phyloP scores from a whole-genome alignment of 2,888 invertebrate genomes.

The Platycnemis pennipes region DNA sequence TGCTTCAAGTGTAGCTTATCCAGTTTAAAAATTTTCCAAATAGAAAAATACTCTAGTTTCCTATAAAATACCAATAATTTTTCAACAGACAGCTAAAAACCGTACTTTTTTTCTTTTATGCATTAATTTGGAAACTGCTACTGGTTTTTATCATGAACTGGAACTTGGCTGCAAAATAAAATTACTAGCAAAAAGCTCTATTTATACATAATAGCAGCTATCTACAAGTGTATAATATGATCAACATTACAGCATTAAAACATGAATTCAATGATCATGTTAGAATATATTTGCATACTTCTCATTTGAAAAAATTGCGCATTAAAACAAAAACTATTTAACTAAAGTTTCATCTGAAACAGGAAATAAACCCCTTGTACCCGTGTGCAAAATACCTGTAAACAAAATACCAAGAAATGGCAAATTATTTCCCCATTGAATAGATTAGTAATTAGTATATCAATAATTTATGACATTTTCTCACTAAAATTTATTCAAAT shows the following conservation, averaged over 20 bases:
- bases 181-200: neutral
- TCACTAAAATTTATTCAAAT: neutral
- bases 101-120: neutral
- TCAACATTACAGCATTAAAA: neutral
- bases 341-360: neutral
- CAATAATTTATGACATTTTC: neutral
- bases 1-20: neutral
- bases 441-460: neutral
- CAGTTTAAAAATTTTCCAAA: constrained; percentile 5
- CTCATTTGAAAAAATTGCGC: too few relatives aligned
- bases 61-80: constrained; percentile 15
- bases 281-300: neutral
- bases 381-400: constrained; percentile 1
- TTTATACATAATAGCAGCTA: neutral
- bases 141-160: neutral
- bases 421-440: neutral
- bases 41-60: constrained; percentile 29
- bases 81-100: constrained; percentile 8
- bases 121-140: neutral
- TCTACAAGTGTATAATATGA: neutral
- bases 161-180: neutral
- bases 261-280: constrained; percentile 1
- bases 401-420: neutral
- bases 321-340: neutral
- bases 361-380: neutral